Conservation (phyloP, 2,113 vertebrate species). For the Barbus barbus region DNA sequence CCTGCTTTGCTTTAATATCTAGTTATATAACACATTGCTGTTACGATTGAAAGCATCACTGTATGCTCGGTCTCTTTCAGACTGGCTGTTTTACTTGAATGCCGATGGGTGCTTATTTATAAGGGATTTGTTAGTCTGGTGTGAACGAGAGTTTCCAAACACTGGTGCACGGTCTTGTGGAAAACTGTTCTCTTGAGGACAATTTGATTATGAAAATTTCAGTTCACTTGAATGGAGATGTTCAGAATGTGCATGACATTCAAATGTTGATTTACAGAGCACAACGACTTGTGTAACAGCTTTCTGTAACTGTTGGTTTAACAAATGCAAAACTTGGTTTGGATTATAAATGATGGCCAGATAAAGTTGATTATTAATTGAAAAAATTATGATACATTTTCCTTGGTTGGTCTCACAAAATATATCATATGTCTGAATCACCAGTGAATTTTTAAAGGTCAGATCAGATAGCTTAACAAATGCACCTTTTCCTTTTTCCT, state of each 20-base stretch:
- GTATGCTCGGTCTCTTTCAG: background rate
- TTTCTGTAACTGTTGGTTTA: too few species aligned
- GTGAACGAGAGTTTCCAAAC: background rate
- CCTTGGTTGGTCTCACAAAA: background rate
- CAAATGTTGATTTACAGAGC: background rate
- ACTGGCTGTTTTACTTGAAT: background rate
- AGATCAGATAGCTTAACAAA: too few species aligned
- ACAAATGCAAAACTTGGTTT: background rate
- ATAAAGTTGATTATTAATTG: background rate
- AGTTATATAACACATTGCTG: background rate
- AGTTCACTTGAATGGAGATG: conserved; percentile 25
- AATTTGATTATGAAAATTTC: conserved; percentile 26
- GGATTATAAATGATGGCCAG: background rate
- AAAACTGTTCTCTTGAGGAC: conserved; percentile 6
- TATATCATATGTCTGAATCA: background rate
- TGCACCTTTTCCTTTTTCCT: too few species aligned
- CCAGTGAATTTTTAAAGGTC: background rate
- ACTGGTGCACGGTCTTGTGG: background rate
- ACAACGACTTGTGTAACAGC: background rate
- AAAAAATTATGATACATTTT: background rate
- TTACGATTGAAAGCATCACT: background rate
- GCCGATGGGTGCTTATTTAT: background rate
- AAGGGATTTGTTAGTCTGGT: background rate
- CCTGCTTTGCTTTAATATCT: background rate
- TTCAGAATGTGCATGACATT: conserved; percentile 44